Evolutionary conservation across 2,888 invertebrate genomes (phyloP).

Genomic region (Tryphoninae sp.): DNA sequence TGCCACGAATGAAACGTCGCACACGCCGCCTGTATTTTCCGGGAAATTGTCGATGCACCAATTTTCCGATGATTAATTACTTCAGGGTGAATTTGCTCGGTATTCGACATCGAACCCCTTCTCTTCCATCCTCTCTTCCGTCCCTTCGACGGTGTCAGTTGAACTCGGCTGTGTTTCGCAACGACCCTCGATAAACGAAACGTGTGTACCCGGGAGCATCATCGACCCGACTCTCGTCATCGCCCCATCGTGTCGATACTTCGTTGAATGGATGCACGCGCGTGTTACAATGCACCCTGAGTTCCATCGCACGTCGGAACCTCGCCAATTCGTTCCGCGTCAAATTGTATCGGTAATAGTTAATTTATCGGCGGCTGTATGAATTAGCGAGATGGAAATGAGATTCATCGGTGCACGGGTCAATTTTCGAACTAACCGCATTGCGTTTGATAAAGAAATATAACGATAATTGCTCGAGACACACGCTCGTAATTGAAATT

Average conservation of each 20-base stretch:
- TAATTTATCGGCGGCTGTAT: neutral
- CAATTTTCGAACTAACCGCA: neutral
- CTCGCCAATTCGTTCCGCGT: conserved; percentile 3
- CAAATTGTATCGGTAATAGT: neutral
- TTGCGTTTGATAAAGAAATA: too few relatives aligned
- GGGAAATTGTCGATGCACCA: neutral
- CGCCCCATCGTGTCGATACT: neutral
- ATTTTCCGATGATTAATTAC: conserved; percentile 2
- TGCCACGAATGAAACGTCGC: neutral
- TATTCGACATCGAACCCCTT: neutral
- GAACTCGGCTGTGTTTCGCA: neutral
- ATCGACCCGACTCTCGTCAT: neutral
- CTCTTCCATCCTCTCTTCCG: neutral
- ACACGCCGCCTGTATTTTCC: neutral
- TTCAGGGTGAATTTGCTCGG: conserved; percentile 8
- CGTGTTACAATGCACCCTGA: neutral
- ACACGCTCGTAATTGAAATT: too few relatives aligned
- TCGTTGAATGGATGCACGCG: conserved; percentile 3
- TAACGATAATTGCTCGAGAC: too few relatives aligned
- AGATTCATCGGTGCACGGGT: neutral
- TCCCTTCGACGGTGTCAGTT: neutral
- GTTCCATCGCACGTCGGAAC: neutral
- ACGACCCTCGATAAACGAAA: conserved; percentile 13
- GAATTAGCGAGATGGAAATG: neutral
- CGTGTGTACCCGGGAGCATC: neutral